These are phyloP conservation scores for Craterocephalus amniculus DNA, from an alignment of 2,797 vertebrate genomes.

Conservation along the genomic window DNA sequence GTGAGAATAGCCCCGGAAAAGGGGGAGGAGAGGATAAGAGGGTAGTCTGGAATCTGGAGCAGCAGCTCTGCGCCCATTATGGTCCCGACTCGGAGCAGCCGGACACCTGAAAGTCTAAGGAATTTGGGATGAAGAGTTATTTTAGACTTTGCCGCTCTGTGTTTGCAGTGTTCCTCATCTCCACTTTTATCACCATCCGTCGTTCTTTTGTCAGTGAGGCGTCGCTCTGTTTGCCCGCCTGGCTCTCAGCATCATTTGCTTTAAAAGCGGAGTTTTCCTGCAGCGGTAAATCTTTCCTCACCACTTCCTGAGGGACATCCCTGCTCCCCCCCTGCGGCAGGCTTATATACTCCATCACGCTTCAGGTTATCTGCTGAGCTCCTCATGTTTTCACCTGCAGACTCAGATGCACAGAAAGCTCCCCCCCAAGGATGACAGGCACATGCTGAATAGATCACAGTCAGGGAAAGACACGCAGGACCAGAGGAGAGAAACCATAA, in stretches of 20 bases:
- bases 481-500: constrained; percentile 9
- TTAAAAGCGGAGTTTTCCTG: constrained; percentile 31
- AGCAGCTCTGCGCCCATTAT: too few relatives aligned
- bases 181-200: constrained; percentile 6
- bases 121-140: constrained; percentile 9
- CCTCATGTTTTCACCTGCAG: constrained; percentile 67
- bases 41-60: constrained; percentile 42
- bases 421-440: constrained; percentile 18
- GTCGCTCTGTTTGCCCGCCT: constrained; percentile 25
- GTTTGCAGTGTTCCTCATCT: constrained; percentile 23
- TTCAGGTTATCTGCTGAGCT: constrained; percentile 60
- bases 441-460: constrained; percentile 59
- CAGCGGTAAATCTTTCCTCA: constrained; percentile 51
- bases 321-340: constrained; percentile 7
- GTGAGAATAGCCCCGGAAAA: constrained; percentile 38
- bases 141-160: constrained; percentile 27
- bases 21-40: background rate
- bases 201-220: constrained; percentile 9
- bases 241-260: constrained; percentile 25
- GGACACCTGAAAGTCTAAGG: background rate
- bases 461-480: constrained; percentile 17
- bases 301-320: constrained; percentile 18
- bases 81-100: too few relatives aligned
- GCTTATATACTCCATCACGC: constrained; percentile 24
- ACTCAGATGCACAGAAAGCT: constrained; percentile 31